phyloP scores from a whole-genome alignment of 2,888 invertebrate species.

The Ctena decussata region DNA sequence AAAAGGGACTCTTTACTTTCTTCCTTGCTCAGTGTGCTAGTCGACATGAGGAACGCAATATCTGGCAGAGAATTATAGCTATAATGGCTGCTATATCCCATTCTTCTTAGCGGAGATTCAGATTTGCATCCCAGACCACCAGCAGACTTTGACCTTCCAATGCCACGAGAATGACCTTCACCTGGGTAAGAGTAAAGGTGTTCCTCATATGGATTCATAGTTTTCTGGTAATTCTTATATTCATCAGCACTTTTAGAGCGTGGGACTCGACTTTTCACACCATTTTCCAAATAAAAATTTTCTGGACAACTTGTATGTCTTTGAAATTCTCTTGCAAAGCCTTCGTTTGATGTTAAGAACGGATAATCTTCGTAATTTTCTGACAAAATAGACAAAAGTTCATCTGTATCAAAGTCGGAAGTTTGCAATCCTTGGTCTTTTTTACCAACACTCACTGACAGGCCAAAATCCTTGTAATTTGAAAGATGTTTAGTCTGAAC shows the following conservation, averaged over 20 bases:
- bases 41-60: slow-evolving; percentile 73
- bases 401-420: slow-evolving; percentile 64
- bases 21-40: slow-evolving; percentile 49
- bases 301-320: slow-evolving; percentile 50
- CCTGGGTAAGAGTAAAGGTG: not conserved
- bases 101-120: slow-evolving; percentile 65
- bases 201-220: slow-evolving; percentile 4
- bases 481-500: slow-evolving; percentile 74
- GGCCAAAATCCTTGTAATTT: slow-evolving; percentile 18
- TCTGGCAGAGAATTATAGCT: slow-evolving; percentile 81
- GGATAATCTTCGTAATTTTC: slow-evolving; percentile 67
- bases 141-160: slow-evolving; percentile 65
- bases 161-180: slow-evolving; percentile 28
- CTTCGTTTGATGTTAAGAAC: slow-evolving; percentile 61
- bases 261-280: slow-evolving; percentile 49
- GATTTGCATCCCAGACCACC: slow-evolving; percentile 52
- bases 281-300: slow-evolving; percentile 36
- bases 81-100: slow-evolving; percentile 73
- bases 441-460: slow-evolving; percentile 25
- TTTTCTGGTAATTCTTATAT: slow-evolving; percentile 13
- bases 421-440: slow-evolving; percentile 60
- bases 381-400: slow-evolving; percentile 68
- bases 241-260: slow-evolving; percentile 73
- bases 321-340: slow-evolving; percentile 51
- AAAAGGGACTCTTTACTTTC: slow-evolving; percentile 74